Percentiles rank a stretch among this genome's conserved stretches.
These are phyloP conservation scores for Cacoxenus indagator DNA, from an alignment of 2,888 invertebrate genomes.

Conservation along the genomic window DNA sequence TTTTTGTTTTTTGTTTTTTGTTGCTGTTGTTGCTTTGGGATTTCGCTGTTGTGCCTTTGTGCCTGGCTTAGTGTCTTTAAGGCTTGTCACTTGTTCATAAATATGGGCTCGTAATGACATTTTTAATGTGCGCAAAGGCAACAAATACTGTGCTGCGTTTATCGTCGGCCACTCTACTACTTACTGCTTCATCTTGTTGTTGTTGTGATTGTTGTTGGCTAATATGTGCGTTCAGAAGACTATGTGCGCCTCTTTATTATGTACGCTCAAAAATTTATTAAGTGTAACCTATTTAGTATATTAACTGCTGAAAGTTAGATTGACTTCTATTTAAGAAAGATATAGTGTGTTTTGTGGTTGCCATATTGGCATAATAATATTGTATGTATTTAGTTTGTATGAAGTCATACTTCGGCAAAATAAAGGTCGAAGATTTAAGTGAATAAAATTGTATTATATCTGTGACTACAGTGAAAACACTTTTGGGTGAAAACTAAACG, in stretches of 20 bases:
- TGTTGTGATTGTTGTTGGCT: not conserved
- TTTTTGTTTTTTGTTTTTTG: not conserved
- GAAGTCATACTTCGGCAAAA: too few relatives aligned
- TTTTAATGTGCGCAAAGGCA: constrained; percentile 34
- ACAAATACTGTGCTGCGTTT: not conserved
- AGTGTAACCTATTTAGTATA: constrained; percentile 13
- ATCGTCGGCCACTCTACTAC: not conserved
- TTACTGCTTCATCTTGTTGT: not conserved
- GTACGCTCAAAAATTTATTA: constrained; percentile 21
- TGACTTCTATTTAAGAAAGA: too few relatives aligned
- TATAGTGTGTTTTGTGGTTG: too few relatives aligned
- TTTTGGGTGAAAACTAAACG: too few relatives aligned
- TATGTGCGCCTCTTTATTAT: constrained; percentile 6
- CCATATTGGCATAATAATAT: too few relatives aligned
- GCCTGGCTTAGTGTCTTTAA: constrained; percentile 4
- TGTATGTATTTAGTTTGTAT: too few relatives aligned
- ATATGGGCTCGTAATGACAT: constrained; percentile 35
- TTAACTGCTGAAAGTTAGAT: not conserved
- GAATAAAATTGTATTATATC: too few relatives aligned
- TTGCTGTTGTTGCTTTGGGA: constrained; percentile 10
- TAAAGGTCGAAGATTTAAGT: too few relatives aligned
- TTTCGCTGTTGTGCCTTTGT: constrained; percentile 17
- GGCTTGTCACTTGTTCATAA: constrained; percentile 38
- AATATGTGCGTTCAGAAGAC: not conserved
- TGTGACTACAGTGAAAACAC: too few relatives aligned